phyloP scores from a whole-genome alignment of 2,888 invertebrate genomes.

The Tupiocoris notatus region DNA sequence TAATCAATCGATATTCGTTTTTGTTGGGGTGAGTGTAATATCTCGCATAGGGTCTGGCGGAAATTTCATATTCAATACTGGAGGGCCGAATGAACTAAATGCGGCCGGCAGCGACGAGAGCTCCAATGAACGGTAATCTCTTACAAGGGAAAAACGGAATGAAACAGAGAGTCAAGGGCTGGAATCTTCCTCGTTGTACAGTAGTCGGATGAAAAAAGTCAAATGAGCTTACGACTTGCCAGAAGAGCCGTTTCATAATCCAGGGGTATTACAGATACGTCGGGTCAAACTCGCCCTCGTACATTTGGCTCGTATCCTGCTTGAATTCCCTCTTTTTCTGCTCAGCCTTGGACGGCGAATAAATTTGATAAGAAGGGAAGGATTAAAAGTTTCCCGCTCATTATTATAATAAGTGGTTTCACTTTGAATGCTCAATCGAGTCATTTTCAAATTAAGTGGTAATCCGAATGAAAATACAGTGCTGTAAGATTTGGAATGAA shows the following conservation, averaged over 20 bases:
- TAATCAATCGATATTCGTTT: no score
- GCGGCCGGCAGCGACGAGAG: neutral
- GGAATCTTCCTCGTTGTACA: conserved; percentile 6
- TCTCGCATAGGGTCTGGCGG: no score
- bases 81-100: neutral
- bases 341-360: neutral
- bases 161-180: no score
- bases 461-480: no score
- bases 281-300: no score
- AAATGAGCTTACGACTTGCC: conserved; percentile 37
- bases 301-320: neutral
- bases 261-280: conserved; percentile 31
- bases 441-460: no score
- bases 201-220: conserved; percentile 21
- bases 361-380: conserved; percentile 30
- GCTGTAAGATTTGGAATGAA: no score
- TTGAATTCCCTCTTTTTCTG: neutral
- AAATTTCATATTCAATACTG: conserved; percentile 33
- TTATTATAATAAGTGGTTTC: no score
- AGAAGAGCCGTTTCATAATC: conserved; percentile 23
- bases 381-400: no score
- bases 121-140: conserved; percentile 25
- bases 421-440: no score
- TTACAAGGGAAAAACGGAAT: conserved; percentile 9
- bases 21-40: no score